A percentile compares a stretch with the other conserved stretches of the same genome.
These are phyloP conservation scores for Anguilla pacifica DNA, from an alignment of 2,797 vertebrate species.

Conservation along the genomic window DNA sequence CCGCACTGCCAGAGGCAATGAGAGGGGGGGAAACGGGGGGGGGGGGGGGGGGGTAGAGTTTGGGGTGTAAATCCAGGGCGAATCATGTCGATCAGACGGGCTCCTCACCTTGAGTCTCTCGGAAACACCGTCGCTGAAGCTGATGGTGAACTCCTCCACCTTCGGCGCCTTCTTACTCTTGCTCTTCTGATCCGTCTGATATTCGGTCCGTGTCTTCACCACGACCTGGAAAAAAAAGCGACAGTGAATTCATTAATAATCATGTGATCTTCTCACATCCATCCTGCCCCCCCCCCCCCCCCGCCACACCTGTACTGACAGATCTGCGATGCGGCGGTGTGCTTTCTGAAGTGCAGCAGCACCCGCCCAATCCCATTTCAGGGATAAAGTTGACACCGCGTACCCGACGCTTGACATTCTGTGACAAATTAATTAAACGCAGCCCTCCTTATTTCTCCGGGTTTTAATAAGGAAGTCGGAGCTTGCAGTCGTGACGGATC, in stretches of 20 bases:
- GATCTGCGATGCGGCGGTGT: neutral
- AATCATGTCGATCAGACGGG: neutral
- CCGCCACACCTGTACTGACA: neutral
- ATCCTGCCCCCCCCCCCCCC: neutral
- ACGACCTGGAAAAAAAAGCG: conserved; percentile 79
- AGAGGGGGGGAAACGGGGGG: neutral
- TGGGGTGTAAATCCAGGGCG: neutral
- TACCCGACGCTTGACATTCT: neutral
- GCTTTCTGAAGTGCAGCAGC: neutral
- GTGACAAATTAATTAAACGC: neutral
- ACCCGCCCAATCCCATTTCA: neutral
- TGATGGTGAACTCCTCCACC: conserved; percentile 98
- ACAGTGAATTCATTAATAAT: neutral
- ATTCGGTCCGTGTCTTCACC: conserved; percentile 96
- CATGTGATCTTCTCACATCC: neutral
- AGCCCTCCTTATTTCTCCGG: neutral
- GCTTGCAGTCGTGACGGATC: neutral
- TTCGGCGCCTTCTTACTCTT: conserved; percentile 92
- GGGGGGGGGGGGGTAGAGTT: neutral
- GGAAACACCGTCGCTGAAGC: conserved; percentile 87
- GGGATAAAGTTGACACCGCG: neutral
- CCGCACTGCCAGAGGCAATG: neutral
- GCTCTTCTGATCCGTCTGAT: conserved; percentile 95
- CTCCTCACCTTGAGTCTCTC: conserved; percentile 85
- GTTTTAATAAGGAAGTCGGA: neutral